Percentiles rank a stretch among this genome's conserved stretches.
Conservation (phyloP, 2,113 vertebrate genomes). For the Delphinapterus leucas region DNA sequence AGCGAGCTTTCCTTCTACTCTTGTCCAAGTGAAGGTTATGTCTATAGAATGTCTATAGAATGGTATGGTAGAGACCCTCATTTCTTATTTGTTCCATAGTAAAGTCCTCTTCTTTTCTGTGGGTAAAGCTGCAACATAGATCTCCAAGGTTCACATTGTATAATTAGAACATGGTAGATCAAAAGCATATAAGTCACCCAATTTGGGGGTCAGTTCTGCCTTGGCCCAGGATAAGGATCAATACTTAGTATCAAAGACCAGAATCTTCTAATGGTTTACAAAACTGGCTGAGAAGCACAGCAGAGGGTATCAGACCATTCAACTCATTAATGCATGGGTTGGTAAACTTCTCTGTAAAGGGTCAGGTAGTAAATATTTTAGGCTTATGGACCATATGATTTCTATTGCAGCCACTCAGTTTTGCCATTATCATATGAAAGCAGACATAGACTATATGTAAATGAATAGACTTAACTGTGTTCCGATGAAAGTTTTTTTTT, state of each 20-base stretch:
- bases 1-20: not conserved
- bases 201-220: not conserved
- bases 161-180: not conserved
- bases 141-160: not conserved
- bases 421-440: not conserved
- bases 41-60: not conserved
- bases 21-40: not conserved
- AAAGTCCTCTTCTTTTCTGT: not conserved
- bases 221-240: not conserved
- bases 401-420: not conserved
- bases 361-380: not conserved
- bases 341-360: not conserved
- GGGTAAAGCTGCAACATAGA: not conserved
- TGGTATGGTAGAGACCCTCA: not conserved
- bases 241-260: not conserved
- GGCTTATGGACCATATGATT: not conserved
- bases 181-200: not conserved
- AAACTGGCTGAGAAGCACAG: not conserved
- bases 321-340: not conserved
- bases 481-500: not conserved
- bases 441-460: not conserved
- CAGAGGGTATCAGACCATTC: no score
- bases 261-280: not conserved
- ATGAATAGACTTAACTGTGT: not conserved
- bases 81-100: not conserved